These are phyloP conservation scores for Meghimatium bilineatum DNA, from an alignment of 2,888 invertebrate genomes.

Conservation along the genomic window DNA sequence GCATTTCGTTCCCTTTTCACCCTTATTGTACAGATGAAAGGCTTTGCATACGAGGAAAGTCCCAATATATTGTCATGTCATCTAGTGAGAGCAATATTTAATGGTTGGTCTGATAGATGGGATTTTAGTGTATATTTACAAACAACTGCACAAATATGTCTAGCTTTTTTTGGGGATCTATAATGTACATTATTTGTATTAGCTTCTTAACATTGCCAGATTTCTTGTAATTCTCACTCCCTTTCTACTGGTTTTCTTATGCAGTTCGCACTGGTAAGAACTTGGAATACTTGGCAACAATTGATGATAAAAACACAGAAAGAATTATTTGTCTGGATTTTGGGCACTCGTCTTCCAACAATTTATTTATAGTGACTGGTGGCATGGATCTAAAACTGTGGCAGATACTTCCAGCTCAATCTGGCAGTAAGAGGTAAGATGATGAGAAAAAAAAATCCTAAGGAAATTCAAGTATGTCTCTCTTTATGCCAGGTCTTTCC, in stretches of 20 bases:
- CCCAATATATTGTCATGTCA: too few relatives aligned
- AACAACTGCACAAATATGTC: too few relatives aligned
- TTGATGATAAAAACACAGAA: conserved; percentile 65
- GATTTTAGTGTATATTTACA: too few relatives aligned
- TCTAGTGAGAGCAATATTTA: too few relatives aligned
- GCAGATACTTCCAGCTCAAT: conserved; percentile 42
- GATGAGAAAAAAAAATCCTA: neutral
- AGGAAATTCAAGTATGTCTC: too few relatives aligned
- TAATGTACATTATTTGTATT: neutral
- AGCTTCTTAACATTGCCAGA: neutral
- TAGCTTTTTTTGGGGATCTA: too few relatives aligned
- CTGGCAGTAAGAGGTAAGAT: neutral
- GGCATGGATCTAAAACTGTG: conserved; percentile 69
- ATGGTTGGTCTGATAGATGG: too few relatives aligned
- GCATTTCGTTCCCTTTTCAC: too few relatives aligned
- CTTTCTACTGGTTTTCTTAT: neutral
- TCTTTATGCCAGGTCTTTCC: too few relatives aligned
- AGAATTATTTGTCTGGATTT: conserved; percentile 65
- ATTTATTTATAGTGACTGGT: conserved; percentile 61
- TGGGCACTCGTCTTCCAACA: conserved; percentile 47
- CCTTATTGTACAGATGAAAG: too few relatives aligned
- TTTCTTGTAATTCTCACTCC: neutral
- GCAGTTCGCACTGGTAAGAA: conserved; percentile 55
- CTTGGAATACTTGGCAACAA: conserved; percentile 60
- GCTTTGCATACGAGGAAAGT: too few relatives aligned